Percentiles rank a stretch among this genome's conserved stretches.
Evolutionary conservation across 1,140 invertebrate genomes (phyloP).

Genomic region (Zophobas atratus): DNA sequence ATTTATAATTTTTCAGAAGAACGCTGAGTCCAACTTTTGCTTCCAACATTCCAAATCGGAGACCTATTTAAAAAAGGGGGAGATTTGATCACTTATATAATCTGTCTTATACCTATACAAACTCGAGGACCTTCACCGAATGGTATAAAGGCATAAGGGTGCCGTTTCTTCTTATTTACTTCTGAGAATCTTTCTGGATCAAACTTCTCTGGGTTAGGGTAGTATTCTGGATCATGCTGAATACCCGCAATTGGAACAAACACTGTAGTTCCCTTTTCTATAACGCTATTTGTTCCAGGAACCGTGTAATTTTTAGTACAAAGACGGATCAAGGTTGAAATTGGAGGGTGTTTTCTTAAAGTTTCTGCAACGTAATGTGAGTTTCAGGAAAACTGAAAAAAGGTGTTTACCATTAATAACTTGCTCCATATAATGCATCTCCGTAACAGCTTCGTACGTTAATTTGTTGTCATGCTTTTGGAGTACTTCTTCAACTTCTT

Average conservation of each 20-base stretch:
- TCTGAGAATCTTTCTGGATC: constrained; percentile 57
- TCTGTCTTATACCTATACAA: background rate
- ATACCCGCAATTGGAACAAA: constrained; percentile 70
- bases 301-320: constrained; percentile 70
- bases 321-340: constrained; percentile 67
- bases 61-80: background rate
- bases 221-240: constrained; percentile 72
- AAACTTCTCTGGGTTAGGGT: constrained; percentile 10
- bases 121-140: background rate
- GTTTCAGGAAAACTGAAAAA: background rate
- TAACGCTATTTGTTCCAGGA: constrained; percentile 37
- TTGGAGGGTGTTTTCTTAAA: constrained; percentile 72
- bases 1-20: constrained; percentile 22
- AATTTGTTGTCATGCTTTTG: constrained; percentile 59
- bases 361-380: constrained; percentile 68
- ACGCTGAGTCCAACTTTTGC: background rate
- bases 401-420: constrained; percentile 67
- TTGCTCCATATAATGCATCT: constrained; percentile 72
- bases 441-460: constrained; percentile 71
- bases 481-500: constrained; percentile 68
- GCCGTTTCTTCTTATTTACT: constrained; percentile 59
- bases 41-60: background rate
- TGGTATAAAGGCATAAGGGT: constrained; percentile 1
- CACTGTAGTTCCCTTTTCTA: constrained; percentile 65
- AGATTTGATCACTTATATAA: background rate